Conservation (phyloP, 2,888 invertebrate genomes). For the Oscheius onirici region DNA sequence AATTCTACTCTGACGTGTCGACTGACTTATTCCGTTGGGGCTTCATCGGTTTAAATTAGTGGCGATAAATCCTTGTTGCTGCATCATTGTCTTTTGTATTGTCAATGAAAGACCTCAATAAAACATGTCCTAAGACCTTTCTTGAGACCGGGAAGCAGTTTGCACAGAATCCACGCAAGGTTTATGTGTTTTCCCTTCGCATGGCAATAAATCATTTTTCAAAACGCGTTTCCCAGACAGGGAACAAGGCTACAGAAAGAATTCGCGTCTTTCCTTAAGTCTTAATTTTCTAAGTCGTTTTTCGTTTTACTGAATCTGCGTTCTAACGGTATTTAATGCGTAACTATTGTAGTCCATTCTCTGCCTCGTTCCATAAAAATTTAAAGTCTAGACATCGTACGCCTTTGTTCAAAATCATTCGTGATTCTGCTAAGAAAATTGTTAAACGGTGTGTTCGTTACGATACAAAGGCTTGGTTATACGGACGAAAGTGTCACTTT, state of each 20-base stretch:
- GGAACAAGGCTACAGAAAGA: background rate
- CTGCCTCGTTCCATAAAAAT: too few species aligned
- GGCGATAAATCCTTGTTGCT: background rate
- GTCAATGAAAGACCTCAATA: background rate
- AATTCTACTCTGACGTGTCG: conserved; percentile 9
- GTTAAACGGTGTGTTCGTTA: too few species aligned
- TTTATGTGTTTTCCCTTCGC: background rate
- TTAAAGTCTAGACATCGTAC: too few species aligned
- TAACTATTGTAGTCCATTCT: too few species aligned
- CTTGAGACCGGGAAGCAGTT: background rate
- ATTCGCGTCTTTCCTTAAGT: too few species aligned
- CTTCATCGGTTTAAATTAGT: conserved; percentile 5
- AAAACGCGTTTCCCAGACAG: conserved; percentile 16
- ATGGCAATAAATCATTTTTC: background rate
- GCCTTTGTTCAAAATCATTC: too few species aligned
- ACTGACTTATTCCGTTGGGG: conserved; percentile 34
- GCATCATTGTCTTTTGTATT: background rate
- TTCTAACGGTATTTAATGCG: too few species aligned
- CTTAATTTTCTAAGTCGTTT: too few species aligned
- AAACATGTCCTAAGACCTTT: background rate
- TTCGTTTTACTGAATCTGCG: too few species aligned
- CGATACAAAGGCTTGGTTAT: too few species aligned
- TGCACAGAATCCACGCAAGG: background rate
- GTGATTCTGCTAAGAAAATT: too few species aligned
- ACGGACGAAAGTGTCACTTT: too few species aligned